A percentile compares a stretch with the other conserved stretches of the same genome.
phyloP scores from a whole-genome alignment of 2,797 vertebrate genomes.

The Vireo griseus region DNA sequence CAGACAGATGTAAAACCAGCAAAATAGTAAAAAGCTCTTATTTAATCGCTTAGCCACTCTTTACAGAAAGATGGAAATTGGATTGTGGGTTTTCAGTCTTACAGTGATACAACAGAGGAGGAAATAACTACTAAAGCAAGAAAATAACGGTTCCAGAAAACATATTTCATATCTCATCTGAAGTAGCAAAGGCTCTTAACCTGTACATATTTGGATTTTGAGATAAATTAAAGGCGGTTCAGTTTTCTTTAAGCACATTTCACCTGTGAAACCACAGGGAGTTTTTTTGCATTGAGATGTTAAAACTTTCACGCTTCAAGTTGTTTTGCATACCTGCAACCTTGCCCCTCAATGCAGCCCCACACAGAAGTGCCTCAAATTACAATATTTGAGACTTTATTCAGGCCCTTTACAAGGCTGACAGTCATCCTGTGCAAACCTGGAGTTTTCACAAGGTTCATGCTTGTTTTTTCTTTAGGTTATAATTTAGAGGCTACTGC shows the following conservation, averaged over 20 bases:
- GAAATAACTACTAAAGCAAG: background rate
- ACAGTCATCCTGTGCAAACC: background rate
- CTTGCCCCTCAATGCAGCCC: background rate
- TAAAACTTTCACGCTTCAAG: conserved; percentile 8
- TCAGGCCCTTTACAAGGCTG: background rate
- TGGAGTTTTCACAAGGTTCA: background rate
- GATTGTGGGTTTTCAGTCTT: background rate
- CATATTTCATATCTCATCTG: background rate
- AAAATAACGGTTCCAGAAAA: background rate
- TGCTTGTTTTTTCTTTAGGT: background rate
- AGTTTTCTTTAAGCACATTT: conserved; percentile 48
- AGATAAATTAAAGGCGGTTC: conserved; percentile 34
- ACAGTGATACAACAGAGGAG: background rate
- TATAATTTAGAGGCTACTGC: background rate
- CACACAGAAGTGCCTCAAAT: background rate
- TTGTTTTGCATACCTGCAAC: background rate
- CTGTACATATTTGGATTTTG: conserved; percentile 37
- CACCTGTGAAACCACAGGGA: conserved; percentile 13
- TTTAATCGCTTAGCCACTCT: background rate
- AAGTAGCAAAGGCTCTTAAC: conserved; percentile 23
- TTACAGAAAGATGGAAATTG: background rate
- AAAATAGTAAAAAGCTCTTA: background rate
- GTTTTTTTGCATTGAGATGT: conserved; percentile 20
- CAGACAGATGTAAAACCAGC: background rate
- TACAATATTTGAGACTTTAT: background rate